Evolutionary conservation across 2,113 vertebrate species (phyloP).

Genomic region (Myrmecophaga tridactyla): DNA sequence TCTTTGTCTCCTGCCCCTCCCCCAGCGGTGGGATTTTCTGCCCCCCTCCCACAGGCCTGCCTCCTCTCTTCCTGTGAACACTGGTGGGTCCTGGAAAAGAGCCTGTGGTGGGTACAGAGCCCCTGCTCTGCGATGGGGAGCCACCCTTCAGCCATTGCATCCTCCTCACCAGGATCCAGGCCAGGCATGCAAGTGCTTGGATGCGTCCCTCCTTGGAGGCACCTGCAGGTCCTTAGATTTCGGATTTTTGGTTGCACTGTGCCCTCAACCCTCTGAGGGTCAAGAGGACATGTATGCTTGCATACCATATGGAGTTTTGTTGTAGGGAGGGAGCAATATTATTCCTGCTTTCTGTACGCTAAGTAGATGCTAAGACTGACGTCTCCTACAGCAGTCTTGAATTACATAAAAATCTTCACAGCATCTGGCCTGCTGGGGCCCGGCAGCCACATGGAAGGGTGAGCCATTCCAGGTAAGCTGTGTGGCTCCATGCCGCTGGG

Average conservation of each 20-base stretch:
- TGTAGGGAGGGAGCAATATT: not conserved
- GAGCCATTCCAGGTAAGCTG: not conserved
- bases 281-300: not conserved
- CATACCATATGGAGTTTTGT: fast-evolving
- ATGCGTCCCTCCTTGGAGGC: not conserved
- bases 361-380: not conserved
- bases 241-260: not conserved
- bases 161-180: not conserved
- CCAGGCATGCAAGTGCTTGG: too few species aligned
- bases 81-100: too few species aligned
- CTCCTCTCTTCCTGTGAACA: too few species aligned
- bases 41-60: too few species aligned
- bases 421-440: not conserved
- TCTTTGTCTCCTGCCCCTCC: too few species aligned
- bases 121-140: too few species aligned
- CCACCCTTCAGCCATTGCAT: not conserved
- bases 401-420: not conserved
- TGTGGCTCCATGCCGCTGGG: too few species aligned
- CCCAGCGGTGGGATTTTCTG: too few species aligned
- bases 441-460: too few species aligned
- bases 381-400: not conserved
- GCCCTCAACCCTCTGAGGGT: not conserved
- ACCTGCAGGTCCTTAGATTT: not conserved
- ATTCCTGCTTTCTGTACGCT: not conserved
- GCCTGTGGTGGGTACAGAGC: too few species aligned